These are phyloP conservation scores for Typhlichthys subterraneus DNA, from an alignment of 2,797 vertebrate species.

Conservation along the genomic window DNA sequence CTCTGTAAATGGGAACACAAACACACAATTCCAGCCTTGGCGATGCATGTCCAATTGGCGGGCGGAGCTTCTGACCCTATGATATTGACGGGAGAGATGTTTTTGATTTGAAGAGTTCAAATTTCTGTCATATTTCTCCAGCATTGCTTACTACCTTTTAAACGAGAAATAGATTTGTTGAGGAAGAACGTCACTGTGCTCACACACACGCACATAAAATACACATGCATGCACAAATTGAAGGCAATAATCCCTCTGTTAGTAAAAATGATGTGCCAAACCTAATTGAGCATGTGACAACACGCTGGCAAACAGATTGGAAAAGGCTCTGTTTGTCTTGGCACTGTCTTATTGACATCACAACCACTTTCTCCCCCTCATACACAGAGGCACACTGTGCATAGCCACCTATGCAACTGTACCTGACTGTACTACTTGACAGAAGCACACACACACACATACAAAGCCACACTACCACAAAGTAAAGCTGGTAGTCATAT, in stretches of 20 bases:
- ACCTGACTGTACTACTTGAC: not conserved
- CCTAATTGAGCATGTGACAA: conserved; percentile 39
- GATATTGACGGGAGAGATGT: no score
- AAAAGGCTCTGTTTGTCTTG: conserved; percentile 54
- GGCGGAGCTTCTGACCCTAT: no score
- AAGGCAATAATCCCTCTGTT: conserved; percentile 32
- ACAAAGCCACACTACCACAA: conserved; percentile 9
- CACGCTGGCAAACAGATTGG: conserved; percentile 47
- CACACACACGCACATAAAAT: conserved; percentile 5
- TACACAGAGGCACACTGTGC: not conserved
- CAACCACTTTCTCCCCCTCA: not conserved
- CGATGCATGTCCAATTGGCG: no score
- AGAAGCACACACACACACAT: no score
- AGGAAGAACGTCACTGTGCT: conserved; percentile 31
- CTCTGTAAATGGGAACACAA: no score
- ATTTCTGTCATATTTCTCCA: no score
- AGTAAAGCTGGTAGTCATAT: conserved; percentile 26
- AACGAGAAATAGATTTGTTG: conserved; percentile 27
- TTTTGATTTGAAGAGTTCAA: no score
- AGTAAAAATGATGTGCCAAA: conserved; percentile 47
- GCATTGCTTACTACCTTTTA: no score
- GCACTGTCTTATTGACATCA: conserved; percentile 28
- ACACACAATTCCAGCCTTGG: no score
- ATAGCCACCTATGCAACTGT: conserved; percentile 26
- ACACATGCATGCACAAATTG: conserved; percentile 4